phyloP scores from a whole-genome alignment of 1,140 invertebrate genomes.

The Bathynomus jamesi region DNA sequence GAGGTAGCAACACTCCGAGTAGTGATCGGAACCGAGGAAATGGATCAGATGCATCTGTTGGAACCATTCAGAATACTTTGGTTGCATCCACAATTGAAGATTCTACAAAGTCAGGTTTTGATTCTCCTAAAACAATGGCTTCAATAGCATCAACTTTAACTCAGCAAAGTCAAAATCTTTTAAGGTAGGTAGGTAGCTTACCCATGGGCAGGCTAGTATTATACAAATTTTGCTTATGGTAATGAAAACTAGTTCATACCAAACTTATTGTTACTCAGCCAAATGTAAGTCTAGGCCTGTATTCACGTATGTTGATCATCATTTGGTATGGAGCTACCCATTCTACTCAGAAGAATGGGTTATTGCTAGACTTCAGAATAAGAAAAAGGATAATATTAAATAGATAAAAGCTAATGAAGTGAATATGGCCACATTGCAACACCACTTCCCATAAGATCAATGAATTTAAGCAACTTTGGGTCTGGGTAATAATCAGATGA shows the following conservation, averaged over 20 bases:
- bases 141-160: neutral
- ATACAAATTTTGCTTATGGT: neutral
- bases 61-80: neutral
- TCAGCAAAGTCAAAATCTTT: neutral
- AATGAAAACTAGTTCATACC: neutral
- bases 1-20: neutral
- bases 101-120: neutral
- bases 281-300: neutral
- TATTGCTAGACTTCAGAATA: too few species aligned
- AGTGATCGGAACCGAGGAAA: neutral
- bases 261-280: neutral
- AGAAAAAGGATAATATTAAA: too few species aligned
- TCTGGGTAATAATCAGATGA: too few species aligned
- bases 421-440: too few species aligned
- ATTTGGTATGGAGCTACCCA: too few species aligned
- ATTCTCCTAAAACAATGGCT: neutral
- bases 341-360: too few species aligned
- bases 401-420: too few species aligned
- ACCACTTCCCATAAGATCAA: too few species aligned
- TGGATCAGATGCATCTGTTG: too few species aligned
- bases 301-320: too few species aligned
- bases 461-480: too few species aligned
- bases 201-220: neutral
- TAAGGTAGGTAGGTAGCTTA: neutral
- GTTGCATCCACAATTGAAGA: neutral